Percentiles rank a stretch among this genome's conserved stretches.
Evolutionary conservation across 2,888 invertebrate genomes (phyloP).

Genomic region (Nebria brevicollis): DNA sequence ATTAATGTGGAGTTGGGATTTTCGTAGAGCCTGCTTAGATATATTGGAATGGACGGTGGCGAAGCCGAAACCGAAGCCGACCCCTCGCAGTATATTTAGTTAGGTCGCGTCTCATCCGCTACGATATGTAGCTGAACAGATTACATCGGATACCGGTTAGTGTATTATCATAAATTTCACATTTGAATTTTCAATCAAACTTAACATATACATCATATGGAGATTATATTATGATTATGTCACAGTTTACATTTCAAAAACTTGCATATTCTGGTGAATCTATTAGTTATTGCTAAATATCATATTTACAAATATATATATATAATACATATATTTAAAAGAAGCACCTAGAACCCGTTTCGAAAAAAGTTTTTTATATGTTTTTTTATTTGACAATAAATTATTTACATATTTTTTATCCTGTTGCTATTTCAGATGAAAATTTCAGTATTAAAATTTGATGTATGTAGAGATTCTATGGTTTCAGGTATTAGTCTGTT

Average conservation of each 20-base stretch:
- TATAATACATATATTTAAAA: no score
- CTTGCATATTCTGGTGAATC: no score
- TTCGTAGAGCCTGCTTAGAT: background rate
- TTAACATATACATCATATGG: background rate
- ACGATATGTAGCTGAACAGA: background rate
- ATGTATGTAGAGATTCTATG: background rate
- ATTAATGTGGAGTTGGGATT: background rate
- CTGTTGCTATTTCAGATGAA: background rate
- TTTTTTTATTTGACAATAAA: no score
- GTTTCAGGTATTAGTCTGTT: background rate
- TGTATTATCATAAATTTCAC: background rate
- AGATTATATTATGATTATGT: background rate
- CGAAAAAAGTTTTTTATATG: no score
- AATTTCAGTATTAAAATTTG: background rate
- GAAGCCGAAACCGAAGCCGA: background rate
- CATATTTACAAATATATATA: no score
- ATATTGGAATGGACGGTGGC: background rate
- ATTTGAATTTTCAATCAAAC: constrained; percentile 1
- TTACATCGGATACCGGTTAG: background rate
- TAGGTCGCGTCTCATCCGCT: background rate
- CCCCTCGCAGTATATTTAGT: background rate
- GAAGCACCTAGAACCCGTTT: no score
- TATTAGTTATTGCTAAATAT: no score
- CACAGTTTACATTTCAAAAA: background rate
- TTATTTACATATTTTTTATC: no score